These are phyloP conservation scores for Ctenicera cuprea DNA, from an alignment of 2,888 invertebrate genomes.

Conservation along the genomic window DNA sequence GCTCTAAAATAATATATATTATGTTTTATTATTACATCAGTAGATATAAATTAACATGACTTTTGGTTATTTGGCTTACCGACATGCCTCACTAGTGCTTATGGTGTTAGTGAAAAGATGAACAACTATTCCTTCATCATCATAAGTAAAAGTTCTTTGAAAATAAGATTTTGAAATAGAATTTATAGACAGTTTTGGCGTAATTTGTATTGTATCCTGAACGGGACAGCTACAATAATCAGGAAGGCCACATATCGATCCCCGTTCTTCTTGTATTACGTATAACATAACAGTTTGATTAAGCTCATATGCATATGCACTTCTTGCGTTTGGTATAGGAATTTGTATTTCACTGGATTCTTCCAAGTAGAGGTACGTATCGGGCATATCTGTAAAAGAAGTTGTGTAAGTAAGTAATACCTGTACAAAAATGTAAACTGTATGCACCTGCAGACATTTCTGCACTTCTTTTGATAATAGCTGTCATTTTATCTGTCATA, in stretches of 20 bases:
- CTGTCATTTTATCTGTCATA: slow-evolving; percentile 59
- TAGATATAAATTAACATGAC: background rate
- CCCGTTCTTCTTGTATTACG: slow-evolving; percentile 62
- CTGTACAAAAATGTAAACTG: slow-evolving; percentile 14
- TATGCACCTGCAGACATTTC: background rate
- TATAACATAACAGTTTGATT: slow-evolving; percentile 63
- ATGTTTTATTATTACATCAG: too few relatives aligned
- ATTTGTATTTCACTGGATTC: slow-evolving; percentile 65
- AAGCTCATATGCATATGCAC: slow-evolving; percentile 59
- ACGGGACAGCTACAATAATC: slow-evolving; percentile 64
- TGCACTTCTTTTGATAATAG: slow-evolving; percentile 45
- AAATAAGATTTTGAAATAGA: slow-evolving; percentile 61
- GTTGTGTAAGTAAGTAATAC: background rate
- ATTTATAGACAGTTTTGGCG: slow-evolving; percentile 61
- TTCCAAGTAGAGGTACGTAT: slow-evolving; percentile 68
- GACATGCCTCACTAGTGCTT: slow-evolving; percentile 64
- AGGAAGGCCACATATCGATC: slow-evolving; percentile 63
- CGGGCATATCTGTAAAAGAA: slow-evolving; percentile 62
- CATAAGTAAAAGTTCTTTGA: slow-evolving; percentile 67
- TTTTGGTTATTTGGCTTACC: slow-evolving; percentile 38
- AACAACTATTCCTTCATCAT: slow-evolving; percentile 62
- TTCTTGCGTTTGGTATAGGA: slow-evolving; percentile 60
- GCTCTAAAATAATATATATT: slow-evolving; percentile 12
- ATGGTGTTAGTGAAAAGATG: slow-evolving; percentile 66
- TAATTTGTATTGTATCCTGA: slow-evolving; percentile 66